phyloP scores from a whole-genome alignment of 1,140 invertebrate species.

The Arctopsyche grandis region DNA sequence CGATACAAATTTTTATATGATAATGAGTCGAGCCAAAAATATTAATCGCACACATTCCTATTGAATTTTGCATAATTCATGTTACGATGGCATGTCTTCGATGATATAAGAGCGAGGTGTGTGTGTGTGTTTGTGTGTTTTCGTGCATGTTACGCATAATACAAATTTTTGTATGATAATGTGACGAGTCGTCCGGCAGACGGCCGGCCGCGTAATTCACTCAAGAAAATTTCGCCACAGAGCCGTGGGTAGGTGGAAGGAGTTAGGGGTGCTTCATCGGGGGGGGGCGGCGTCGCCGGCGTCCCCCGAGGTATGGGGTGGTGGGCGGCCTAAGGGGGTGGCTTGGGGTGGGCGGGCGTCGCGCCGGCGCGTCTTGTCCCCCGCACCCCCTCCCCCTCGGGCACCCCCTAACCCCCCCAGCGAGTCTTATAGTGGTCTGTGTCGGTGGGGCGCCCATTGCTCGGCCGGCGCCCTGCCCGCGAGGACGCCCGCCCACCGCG shows the following conservation, averaged over 20 bases:
- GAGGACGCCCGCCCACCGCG: conserved; percentile 46
- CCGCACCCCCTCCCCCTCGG: conserved; percentile 37
- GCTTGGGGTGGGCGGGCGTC: conserved; percentile 12
- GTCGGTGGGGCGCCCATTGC: conserved; percentile 48
- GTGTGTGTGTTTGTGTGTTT: no score
- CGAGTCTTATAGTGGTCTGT: conserved; percentile 49
- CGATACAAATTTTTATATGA: no score
- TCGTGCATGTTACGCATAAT: no score
- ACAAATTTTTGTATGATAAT: no score
- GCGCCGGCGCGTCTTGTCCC: conserved; percentile 41
- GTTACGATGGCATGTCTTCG: no score
- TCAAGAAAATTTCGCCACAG: conserved; percentile 35
- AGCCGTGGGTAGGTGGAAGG: neutral
- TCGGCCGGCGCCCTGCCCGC: conserved; percentile 50
- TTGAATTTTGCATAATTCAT: no score
- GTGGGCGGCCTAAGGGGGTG: conserved; percentile 1
- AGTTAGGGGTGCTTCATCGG: neutral
- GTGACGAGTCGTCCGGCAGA: neutral
- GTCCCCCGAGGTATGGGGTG: neutral
- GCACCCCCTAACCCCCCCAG: conserved; percentile 40
- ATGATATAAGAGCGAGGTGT: no score
- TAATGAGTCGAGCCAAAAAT: no score
- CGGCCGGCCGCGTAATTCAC: conserved; percentile 28
- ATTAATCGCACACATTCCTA: no score
- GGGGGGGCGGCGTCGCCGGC: neutral